A percentile compares a stretch with the other conserved stretches of the same genome.
phyloP scores from a whole-genome alignment of 1,140 invertebrate genomes.

The Agrypnia vestita region DNA sequence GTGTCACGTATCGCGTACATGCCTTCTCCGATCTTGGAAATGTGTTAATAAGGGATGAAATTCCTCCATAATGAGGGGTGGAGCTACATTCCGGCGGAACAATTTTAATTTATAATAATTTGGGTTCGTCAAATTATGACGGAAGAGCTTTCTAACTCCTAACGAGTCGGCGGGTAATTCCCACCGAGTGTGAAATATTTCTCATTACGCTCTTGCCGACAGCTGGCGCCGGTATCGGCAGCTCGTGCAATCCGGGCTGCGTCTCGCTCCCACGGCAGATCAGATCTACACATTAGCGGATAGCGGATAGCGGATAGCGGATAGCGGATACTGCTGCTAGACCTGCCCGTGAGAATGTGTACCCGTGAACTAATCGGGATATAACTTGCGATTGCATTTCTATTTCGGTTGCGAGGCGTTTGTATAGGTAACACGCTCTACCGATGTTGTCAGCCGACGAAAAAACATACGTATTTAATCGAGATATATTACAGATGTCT shows the following conservation, averaged over 20 bases:
- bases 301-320: conserved; percentile 8
- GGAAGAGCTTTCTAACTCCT: neutral
- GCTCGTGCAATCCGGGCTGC: neutral
- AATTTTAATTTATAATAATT: conserved; percentile 37
- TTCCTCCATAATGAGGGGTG: conserved; percentile 35
- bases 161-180: conserved; percentile 1
- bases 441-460: too few relatives aligned
- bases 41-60: conserved; percentile 38
- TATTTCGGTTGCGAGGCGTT: conserved; percentile 39
- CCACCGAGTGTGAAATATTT: conserved; percentile 11
- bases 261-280: conserved; percentile 38
- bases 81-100: conserved; percentile 15
- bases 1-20: neutral
- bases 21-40: conserved; percentile 6
- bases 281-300: neutral
- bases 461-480: too few relatives aligned
- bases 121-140: conserved; percentile 27
- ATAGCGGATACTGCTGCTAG: conserved; percentile 4
- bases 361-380: neutral
- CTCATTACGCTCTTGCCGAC: neutral
- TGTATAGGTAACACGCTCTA: too few relatives aligned
- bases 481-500: too few relatives aligned
- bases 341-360: conserved; percentile 29
- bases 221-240: conserved; percentile 12
- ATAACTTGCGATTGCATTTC: conserved; percentile 38